Evolutionary conservation across 2,888 invertebrate genomes (phyloP), one percentile per base, ranked within the genome.

Genomic region (Dichetophora obliterata): DNA sequence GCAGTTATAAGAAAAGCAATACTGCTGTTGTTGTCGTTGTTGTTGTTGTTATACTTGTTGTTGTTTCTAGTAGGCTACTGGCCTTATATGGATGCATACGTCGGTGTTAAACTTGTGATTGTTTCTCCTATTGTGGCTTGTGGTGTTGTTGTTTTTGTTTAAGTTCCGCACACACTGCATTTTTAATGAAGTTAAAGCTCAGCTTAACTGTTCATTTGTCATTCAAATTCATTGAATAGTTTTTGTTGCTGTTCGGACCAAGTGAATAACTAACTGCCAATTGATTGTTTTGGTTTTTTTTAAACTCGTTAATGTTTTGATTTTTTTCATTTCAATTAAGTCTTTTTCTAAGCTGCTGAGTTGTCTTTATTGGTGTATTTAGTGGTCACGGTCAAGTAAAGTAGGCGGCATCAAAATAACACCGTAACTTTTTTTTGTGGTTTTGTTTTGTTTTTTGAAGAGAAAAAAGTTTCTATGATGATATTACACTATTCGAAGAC

Each of bases 151-250:
- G 69, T 69, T 69, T 31, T 22, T 31, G 27, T 69, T 69, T 54
- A 69, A 63, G 54, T 48, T 43, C 43, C 43, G 43, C 43, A 43
- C 43, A 43, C 43, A 43, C 43, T 66, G 66, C 66, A 43, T 66
- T 66, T 48, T 8, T 52, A 70, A 52, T 54, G 54, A 70, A 52
- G 54, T 34, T 57, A 22, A 70, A 70, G 34, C 63, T 65, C n/a
- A 24, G 50, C 52, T 70, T 43, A 72, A 72, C 61, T 72, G 59
- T 61, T 72, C 72, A 72, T 48, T 72, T 48, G 37, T 61, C 27
- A 72, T 43, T 72, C 72, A 61, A 27, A 19, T 59, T 48, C 59
- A 72, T 19, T 72, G 19, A 61, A 48, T 57, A n/a, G 19, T 14
- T 68, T 50, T 43, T 43, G 1, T 43, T 11, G 43, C 43, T 43